Percentiles rank a stretch among this genome's conserved stretches.
phyloP scores from a whole-genome alignment of 2,888 invertebrate species.

The Aspidiotus rigidus region DNA sequence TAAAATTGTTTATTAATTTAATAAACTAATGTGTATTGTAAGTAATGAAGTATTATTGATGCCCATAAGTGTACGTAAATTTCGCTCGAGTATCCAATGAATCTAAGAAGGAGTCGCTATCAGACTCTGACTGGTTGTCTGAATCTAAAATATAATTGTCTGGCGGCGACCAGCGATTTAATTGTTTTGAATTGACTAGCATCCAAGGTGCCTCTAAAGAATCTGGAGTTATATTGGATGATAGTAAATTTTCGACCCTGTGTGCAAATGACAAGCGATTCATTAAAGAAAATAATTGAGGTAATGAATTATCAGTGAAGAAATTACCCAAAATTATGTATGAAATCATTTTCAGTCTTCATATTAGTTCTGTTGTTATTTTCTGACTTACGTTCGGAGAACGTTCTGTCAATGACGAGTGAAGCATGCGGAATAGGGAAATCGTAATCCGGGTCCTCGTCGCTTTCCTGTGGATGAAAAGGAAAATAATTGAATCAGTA shows the following conservation, averaged over 20 bases:
- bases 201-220: slow-evolving; percentile 39
- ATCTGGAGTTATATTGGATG: slow-evolving; percentile 38
- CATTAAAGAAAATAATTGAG: neutral
- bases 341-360: too few relatives aligned
- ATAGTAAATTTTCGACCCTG: slow-evolving; percentile 14
- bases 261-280: slow-evolving; percentile 6
- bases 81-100: slow-evolving; percentile 8
- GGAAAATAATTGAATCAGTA: neutral
- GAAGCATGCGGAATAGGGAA: slow-evolving; percentile 46
- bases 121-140: slow-evolving; percentile 11
- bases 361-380: too few relatives aligned
- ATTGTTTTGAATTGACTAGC: slow-evolving; percentile 17
- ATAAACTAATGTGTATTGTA: neutral
- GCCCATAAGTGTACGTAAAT: too few relatives aligned
- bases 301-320: neutral
- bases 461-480: neutral
- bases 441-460: slow-evolving; percentile 46
- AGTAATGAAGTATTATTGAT: slow-evolving; percentile 1
- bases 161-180: slow-evolving; percentile 8
- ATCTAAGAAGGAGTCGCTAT: slow-evolving; percentile 12
- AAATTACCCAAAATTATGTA: neutral
- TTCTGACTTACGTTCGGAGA: too few relatives aligned
- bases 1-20: slow-evolving; percentile 7
- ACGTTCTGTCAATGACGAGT: slow-evolving; percentile 34
- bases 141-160: slow-evolving; percentile 10